A percentile compares a stretch with the other conserved stretches of the same genome.
Conservation (phyloP, 2,113 vertebrate genomes). For the Dunckerocampus dactyliophorus region DNA sequence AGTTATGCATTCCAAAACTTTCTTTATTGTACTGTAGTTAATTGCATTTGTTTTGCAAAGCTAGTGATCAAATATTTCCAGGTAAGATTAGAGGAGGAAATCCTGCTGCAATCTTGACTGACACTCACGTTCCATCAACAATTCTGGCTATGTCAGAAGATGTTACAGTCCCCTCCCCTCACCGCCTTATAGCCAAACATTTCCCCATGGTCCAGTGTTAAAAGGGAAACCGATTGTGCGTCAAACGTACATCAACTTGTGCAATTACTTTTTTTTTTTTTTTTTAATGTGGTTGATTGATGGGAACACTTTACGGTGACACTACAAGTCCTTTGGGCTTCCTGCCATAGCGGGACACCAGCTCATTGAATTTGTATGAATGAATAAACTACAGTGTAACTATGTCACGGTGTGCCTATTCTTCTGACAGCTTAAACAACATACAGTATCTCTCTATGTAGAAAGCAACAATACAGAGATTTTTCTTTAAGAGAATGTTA, state of each 20-base stretch:
- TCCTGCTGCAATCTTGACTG: slow-evolving; percentile 49
- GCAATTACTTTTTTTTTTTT: slow-evolving; percentile 72
- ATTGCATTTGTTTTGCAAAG: slow-evolving; percentile 55
- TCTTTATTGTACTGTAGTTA: slow-evolving; percentile 67
- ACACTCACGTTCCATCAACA: slow-evolving; percentile 63
- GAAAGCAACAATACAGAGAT: too few relatives aligned
- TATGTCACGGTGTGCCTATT: slow-evolving; percentile 21
- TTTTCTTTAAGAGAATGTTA: too few relatives aligned
- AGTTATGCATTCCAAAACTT: slow-evolving; percentile 73
- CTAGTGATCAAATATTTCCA: slow-evolving; percentile 59
- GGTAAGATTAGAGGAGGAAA: slow-evolving; percentile 38
- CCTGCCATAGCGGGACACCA: slow-evolving; percentile 57
- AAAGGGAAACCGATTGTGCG: slow-evolving; percentile 74
- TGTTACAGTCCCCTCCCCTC: slow-evolving; percentile 41
- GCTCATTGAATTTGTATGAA: slow-evolving; percentile 60
- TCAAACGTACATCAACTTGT: slow-evolving; percentile 73
- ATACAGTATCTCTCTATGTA: too few relatives aligned
- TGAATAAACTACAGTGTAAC: slow-evolving; percentile 73
- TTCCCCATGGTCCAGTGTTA: slow-evolving; percentile 72
- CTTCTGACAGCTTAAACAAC: background rate
- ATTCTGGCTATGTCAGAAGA: slow-evolving; percentile 71
- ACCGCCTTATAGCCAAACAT: slow-evolving; percentile 60
- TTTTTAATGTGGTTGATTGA: slow-evolving; percentile 67
- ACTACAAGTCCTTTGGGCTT: slow-evolving; percentile 50
- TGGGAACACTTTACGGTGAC: slow-evolving; percentile 59